Evolutionary conservation across 1,140 invertebrate species (phyloP).

Genomic region (Drosophila suzukii): DNA sequence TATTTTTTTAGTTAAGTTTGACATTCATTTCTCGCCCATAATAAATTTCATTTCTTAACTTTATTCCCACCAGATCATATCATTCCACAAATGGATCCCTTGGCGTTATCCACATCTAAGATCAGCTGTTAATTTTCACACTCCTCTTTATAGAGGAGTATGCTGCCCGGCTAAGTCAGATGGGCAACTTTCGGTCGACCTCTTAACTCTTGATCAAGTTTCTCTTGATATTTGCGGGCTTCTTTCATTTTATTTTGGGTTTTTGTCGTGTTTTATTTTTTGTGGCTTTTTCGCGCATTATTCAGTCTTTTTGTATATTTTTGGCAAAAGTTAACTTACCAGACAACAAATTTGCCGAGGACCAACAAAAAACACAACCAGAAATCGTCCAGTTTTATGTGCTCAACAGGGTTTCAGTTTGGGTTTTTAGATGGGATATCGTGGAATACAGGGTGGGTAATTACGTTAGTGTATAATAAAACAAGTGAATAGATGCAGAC

Average conservation of each 20-base stretch:
- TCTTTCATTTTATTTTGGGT: slow-evolving; percentile 55
- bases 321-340: slow-evolving; percentile 73
- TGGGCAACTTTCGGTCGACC: slow-evolving; percentile 43
- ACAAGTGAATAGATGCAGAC: too few species aligned
- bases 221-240: slow-evolving; percentile 66
- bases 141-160: slow-evolving; percentile 63
- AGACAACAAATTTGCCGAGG: slow-evolving; percentile 62
- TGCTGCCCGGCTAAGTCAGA: slow-evolving; percentile 55
- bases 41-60: background rate
- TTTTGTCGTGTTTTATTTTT: slow-evolving; percentile 22
- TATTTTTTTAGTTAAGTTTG: background rate
- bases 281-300: slow-evolving; percentile 27
- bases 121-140: slow-evolving; percentile 61
- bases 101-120: slow-evolving; percentile 13
- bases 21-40: background rate
- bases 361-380: slow-evolving; percentile 43
- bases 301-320: slow-evolving; percentile 30
- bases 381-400: slow-evolving; percentile 57
- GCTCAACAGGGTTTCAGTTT: slow-evolving; percentile 65
- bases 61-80: background rate
- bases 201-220: slow-evolving; percentile 78
- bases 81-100: slow-evolving; percentile 4
- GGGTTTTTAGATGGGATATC: slow-evolving; percentile 33
- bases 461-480: background rate
- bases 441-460: slow-evolving; percentile 27